These are phyloP conservation scores for Tricholauxania praeusta DNA, from an alignment of 2,888 invertebrate species.

Conservation along the genomic window DNA sequence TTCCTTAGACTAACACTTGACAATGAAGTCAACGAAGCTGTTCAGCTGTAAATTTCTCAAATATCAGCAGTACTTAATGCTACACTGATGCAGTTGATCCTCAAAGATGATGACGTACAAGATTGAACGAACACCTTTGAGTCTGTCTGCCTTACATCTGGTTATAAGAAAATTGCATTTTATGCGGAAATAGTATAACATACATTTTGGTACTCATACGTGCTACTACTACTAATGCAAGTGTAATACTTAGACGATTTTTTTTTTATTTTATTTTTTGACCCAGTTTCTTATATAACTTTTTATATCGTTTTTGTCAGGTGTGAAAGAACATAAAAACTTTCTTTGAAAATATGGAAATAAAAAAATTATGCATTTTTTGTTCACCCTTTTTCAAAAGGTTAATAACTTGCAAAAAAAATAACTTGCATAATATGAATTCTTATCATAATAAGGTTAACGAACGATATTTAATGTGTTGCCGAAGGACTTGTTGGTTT, in stretches of 20 bases:
- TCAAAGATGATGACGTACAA: background rate
- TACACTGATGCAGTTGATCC: constrained; percentile 4
- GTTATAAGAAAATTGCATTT: background rate
- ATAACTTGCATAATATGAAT: constrained; percentile 22
- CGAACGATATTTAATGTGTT: constrained; percentile 1
- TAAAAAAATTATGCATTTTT: background rate
- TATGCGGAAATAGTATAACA: constrained; percentile 1
- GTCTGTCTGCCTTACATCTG: constrained; percentile 26
- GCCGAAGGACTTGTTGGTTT: background rate
- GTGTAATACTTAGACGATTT: background rate
- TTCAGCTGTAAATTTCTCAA: constrained; percentile 1
- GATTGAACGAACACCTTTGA: constrained; percentile 1
- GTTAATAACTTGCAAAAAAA: constrained; percentile 31
- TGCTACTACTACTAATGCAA: background rate
- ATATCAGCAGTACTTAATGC: background rate
- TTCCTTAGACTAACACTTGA: background rate
- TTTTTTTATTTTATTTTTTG: background rate
- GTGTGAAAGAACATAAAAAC: constrained; percentile 26
- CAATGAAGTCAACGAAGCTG: constrained; percentile 21
- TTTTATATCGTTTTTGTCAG: constrained; percentile 7
- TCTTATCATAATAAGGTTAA: background rate
- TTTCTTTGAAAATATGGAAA: background rate
- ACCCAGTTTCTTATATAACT: background rate
- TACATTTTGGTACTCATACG: background rate
- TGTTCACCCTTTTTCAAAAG: background rate